Evolutionary conservation across 2,797 vertebrate genomes (phyloP), one percentile per base, ranked within the genome.

Genomic region (Gadopsis marmoratus): DNA sequence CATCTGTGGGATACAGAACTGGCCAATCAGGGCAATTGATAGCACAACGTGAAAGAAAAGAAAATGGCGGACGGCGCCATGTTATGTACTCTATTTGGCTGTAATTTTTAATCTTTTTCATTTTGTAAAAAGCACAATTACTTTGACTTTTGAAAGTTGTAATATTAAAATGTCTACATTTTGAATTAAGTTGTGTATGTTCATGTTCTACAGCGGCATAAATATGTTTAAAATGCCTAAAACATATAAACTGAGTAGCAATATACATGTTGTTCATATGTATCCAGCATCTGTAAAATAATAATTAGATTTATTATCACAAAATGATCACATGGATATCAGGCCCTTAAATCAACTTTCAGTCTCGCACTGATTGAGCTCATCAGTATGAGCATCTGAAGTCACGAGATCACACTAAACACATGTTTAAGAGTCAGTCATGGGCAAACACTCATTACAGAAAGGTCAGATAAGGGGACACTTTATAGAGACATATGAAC

Each of bases 41-140:
- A 71, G 51, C 21, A 54, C 72, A 5, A 56, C 48, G 64, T 61
- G 76, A 78, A 87, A 88, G 87, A 91, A 26, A 26, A 88, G 87
- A 91, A 94, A 92, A 94, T 90, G 90, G 88, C 86, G 71, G 89
- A 67, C n/a, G 76, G 56, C 69, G 81, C 89, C 86, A 90, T 88
- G 85, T 89, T 79, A 88, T 21, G 56, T 31, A 53, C 54, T 58
- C 55, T 56, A 64, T 74, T 43, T 33, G 29, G 51, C 26, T 29
- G 5, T n/a, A 4, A 51, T 58, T 60, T 71, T 65, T 3, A 10
- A 45, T 31, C 4, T 7, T 65, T 76, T 21, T 7, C 4, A 61
- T 67, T 86, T 71, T 29, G 5, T 35, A 43, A 39, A 35, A 68
- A 67, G 56, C 50, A 17, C 43, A 4, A 37, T 50, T 39, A 11